Conservation (phyloP, 2,797 vertebrate species). For the Gallinago nigripennis region DNA sequence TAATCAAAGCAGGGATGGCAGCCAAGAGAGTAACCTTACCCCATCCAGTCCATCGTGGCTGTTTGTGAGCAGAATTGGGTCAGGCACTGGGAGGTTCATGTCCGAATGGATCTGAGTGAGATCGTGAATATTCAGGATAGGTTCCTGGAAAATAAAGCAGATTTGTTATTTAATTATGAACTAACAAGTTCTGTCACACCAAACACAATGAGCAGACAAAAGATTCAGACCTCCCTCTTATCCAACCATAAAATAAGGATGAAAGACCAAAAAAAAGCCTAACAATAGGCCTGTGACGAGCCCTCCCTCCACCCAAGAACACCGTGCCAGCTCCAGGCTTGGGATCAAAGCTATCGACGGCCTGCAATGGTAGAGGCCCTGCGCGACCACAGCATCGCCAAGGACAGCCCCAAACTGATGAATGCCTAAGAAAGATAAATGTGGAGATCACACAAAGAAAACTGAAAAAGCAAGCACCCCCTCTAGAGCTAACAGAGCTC, state of each 20-base stretch:
- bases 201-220: neutral
- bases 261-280: neutral
- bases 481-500: neutral
- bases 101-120: slow-evolving; percentile 97
- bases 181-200: neutral
- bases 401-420: accelerated
- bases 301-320: neutral
- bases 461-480: neutral
- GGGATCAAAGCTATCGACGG: neutral
- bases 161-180: neutral
- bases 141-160: slow-evolving; percentile 82
- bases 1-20: neutral
- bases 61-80: slow-evolving; percentile 94
- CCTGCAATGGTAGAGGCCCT: neutral
- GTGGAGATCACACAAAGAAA: neutral
- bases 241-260: neutral
- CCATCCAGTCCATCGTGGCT: slow-evolving; percentile 93
- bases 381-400: accelerated
- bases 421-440: accelerated
- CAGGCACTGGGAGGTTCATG: slow-evolving; percentile 95
- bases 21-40: slow-evolving; percentile 79
- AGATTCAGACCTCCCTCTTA: neutral
- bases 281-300: neutral
- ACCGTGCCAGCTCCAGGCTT: neutral
- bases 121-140: slow-evolving; percentile 92